A percentile compares a stretch with the other conserved stretches of the same genome.
These are phyloP conservation scores for Chromoteleia sp. DNA, from an alignment of 2,888 invertebrate genomes.

Conservation along the genomic window DNA sequence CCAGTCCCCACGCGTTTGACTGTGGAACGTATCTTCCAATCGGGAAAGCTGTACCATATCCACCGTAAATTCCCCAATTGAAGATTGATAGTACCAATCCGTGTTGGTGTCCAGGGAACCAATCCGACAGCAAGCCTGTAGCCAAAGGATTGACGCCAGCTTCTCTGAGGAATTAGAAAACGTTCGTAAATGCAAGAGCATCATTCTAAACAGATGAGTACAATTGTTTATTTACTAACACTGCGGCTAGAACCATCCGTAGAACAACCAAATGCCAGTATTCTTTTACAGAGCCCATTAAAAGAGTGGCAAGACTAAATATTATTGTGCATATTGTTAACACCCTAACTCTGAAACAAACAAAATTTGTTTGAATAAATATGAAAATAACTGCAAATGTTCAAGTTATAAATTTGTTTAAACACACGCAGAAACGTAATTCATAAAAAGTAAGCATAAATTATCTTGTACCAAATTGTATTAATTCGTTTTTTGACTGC, in stretches of 20 bases:
- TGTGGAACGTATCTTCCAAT: slow-evolving; percentile 94
- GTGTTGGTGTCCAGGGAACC: slow-evolving; percentile 92
- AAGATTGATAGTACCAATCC: slow-evolving; percentile 96
- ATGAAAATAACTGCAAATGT: no score
- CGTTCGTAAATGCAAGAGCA: no score
- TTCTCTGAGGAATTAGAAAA: slow-evolving; percentile 86
- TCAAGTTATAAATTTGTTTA: no score
- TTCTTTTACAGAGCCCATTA: slow-evolving; percentile 93
- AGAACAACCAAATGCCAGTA: slow-evolving; percentile 96
- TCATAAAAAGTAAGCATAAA: no score
- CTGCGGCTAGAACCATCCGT: slow-evolving; percentile 94
- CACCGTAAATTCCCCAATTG: slow-evolving; percentile 98
- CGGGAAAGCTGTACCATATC: slow-evolving; percentile 96
- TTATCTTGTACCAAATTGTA: no score
- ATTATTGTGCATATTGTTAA: slow-evolving; percentile 91
- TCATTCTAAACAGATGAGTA: background rate
- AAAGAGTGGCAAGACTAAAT: slow-evolving; percentile 92
- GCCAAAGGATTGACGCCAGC: slow-evolving; percentile 95
- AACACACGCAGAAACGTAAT: no score
- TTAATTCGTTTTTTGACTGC: no score
- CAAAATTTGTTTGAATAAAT: no score
- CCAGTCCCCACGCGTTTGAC: slow-evolving; percentile 90
- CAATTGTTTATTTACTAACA: slow-evolving; percentile 84
- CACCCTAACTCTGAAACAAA: slow-evolving; percentile 88
- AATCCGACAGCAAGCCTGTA: slow-evolving; percentile 92